phyloP scores from a whole-genome alignment of 2,113 vertebrate genomes.

The Engystomops pustulosus region DNA sequence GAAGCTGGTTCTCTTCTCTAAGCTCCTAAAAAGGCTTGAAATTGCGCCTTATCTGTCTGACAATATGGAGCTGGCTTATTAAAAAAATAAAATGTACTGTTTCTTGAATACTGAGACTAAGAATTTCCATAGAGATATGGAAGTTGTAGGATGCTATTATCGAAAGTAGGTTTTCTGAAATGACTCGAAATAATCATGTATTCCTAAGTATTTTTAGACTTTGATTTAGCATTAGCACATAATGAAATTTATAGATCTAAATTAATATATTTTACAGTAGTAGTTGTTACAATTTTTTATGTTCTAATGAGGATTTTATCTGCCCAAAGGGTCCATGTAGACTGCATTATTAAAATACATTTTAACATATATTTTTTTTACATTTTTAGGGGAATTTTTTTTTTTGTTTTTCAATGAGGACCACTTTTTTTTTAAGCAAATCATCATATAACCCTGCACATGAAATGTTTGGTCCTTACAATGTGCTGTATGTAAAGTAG shows the following conservation, averaged over 20 bases:
- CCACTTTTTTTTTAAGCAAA: no score
- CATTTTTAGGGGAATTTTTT: no score
- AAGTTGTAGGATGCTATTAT: constrained; percentile 41
- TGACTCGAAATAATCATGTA: constrained; percentile 19
- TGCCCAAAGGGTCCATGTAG: neutral
- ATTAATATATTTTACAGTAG: neutral
- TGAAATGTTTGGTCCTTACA: no score
- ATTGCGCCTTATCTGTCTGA: constrained; percentile 27
- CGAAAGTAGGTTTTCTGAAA: constrained; percentile 29
- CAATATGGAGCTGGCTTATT: constrained; percentile 33
- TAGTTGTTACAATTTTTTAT: neutral
- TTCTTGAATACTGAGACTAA: constrained; percentile 29
- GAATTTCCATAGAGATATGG: constrained; percentile 41
- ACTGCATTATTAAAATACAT: neutral
- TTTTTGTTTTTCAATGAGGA: no score
- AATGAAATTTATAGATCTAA: neutral
- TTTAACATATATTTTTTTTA: neutral
- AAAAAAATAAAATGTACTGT: constrained; percentile 46
- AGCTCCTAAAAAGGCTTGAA: constrained; percentile 36
- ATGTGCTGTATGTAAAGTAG: no score
- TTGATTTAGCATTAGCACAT: neutral
- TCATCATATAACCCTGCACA: no score
- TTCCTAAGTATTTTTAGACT: constrained; percentile 18
- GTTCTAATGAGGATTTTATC: neutral
- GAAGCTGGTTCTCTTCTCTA: neutral